phyloP scores from a whole-genome alignment of 2,888 invertebrate genomes.

The Zygogramma bicolorata region DNA sequence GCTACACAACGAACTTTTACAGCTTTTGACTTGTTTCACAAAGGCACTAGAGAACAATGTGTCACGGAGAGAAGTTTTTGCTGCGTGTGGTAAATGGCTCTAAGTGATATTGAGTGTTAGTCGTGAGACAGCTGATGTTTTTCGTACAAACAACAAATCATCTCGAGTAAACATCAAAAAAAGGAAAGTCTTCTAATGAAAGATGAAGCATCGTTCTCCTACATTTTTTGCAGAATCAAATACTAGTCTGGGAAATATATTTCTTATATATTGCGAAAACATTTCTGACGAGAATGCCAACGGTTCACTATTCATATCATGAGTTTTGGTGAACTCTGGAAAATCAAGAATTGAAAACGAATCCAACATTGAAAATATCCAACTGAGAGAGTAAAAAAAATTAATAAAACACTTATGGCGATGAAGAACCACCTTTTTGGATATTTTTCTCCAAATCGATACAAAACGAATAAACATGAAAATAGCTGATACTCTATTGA shows the following conservation, averaged over 20 bases:
- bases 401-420: too few species aligned
- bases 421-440: too few species aligned
- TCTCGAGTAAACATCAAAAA: not conserved
- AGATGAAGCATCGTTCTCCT: not conserved
- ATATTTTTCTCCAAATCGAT: too few species aligned
- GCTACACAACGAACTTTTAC: conserved; percentile 4
- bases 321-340: too few species aligned
- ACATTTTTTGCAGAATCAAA: not conserved
- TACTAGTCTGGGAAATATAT: not conserved
- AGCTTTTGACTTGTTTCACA: conserved; percentile 23
- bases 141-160: not conserved
- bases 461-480: too few species aligned
- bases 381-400: too few species aligned
- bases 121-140: conserved; percentile 4
- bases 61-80: conserved; percentile 23
- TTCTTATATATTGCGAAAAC: not conserved
- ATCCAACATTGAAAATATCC: too few species aligned
- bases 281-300: too few species aligned
- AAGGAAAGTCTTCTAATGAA: not conserved
- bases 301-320: too few species aligned
- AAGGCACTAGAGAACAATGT: conserved; percentile 17
- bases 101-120: conserved; percentile 36
- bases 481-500: too few species aligned
- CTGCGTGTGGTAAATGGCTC: conserved; percentile 28
- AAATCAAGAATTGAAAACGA: too few species aligned